Conservation (phyloP, 92 coral and sea anemone genomes). For the Anthopleura xanthogrammica region DNA sequence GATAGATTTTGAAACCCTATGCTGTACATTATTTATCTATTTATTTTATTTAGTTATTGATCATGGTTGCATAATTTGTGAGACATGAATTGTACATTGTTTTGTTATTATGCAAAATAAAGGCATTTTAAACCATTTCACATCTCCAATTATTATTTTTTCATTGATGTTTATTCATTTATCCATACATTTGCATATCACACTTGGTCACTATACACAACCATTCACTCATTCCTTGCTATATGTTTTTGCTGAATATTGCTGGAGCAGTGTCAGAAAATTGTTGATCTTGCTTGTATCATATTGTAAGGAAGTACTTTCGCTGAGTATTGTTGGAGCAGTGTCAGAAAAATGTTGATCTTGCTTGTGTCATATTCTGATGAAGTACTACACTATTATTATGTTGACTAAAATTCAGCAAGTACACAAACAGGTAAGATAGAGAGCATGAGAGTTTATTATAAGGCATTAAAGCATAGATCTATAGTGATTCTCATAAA, state of each 20-base stretch:
- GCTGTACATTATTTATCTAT: too few species aligned
- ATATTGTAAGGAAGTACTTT: too few species aligned
- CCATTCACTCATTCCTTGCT: conserved; percentile 14
- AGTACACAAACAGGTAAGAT: neutral
- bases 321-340: too few species aligned
- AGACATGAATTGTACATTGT: neutral
- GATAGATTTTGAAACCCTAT: too few species aligned
- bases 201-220: neutral
- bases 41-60: too few species aligned
- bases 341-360: neutral
- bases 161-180: conserved; percentile 3
- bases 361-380: conserved; percentile 15
- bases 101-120: neutral
- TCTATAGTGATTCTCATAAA: neutral
- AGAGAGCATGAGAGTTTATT: conserved; percentile 11
- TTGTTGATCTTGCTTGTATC: neutral
- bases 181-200: conserved; percentile 6
- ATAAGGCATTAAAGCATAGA: neutral
- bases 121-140: conserved; percentile 7
- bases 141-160: neutral
- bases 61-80: too few species aligned
- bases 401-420: neutral
- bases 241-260: neutral
- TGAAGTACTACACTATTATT: conserved; percentile 10
- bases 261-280: conserved; percentile 1